Percentiles rank a stretch among this genome's conserved stretches.
phyloP scores from a whole-genome alignment of 2,888 invertebrate species.

The Pyrrhia umbra region DNA sequence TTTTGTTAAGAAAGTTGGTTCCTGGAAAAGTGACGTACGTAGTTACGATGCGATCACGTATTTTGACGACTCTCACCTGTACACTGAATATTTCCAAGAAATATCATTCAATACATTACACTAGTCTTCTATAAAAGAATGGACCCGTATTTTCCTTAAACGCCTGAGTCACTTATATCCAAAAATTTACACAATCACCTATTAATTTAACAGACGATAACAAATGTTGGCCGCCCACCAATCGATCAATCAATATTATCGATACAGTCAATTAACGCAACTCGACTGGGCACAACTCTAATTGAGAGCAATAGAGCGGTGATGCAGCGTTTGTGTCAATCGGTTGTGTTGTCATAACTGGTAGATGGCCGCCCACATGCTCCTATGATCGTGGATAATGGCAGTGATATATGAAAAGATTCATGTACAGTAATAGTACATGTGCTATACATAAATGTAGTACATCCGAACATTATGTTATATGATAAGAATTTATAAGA shows the following conservation, averaged over 20 bases:
- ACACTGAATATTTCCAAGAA: conserved; percentile 7
- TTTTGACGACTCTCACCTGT: conserved; percentile 1
- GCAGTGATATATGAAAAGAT: conserved; percentile 55
- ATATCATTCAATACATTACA: neutral
- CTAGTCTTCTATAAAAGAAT: neutral
- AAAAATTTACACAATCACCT: conserved; percentile 54
- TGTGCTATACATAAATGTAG: conserved; percentile 17
- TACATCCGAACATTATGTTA: conserved; percentile 30
- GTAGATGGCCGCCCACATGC: conserved; percentile 52
- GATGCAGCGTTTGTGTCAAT: conserved; percentile 64
- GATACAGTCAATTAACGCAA: conserved; percentile 81
- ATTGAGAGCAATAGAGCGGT: conserved; percentile 73
- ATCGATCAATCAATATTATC: conserved; percentile 89
- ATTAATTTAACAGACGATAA: conserved; percentile 54
- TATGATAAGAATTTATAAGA: conserved; percentile 45
- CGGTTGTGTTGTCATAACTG: conserved; percentile 61
- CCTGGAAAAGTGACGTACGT: conserved; percentile 14
- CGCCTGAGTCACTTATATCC: conserved; percentile 49
- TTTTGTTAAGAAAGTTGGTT: conserved; percentile 37
- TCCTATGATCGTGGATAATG: conserved; percentile 45
- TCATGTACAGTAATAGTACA: conserved; percentile 43
- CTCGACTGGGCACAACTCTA: conserved; percentile 72
- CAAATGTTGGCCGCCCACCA: conserved; percentile 68
- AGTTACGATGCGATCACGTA: neutral
- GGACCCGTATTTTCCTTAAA: conserved; percentile 38